Percentiles rank a stretch among this genome's conserved stretches.
These are phyloP conservation scores for Hirtodrosophila histrioides DNA, from an alignment of 2,888 invertebrate species.

Conservation along the genomic window DNA sequence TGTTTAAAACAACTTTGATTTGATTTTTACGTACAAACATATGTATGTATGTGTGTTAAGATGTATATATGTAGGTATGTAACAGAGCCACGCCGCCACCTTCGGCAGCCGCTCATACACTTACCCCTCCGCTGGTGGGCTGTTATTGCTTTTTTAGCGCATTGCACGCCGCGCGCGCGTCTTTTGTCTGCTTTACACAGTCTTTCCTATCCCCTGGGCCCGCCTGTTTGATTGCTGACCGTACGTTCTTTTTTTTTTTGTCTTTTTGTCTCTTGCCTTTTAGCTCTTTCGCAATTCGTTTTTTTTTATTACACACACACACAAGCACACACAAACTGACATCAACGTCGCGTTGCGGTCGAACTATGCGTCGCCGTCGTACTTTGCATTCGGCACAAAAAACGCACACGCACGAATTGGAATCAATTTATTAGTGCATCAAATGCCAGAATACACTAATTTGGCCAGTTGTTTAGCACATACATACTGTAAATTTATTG, in stretches of 20 bases:
- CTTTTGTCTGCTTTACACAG: conserved; percentile 49
- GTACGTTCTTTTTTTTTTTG: conserved; percentile 29
- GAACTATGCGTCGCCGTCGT: conserved; percentile 64
- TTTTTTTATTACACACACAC: conserved; percentile 34
- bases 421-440: conserved; percentile 16
- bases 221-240: conserved; percentile 47
- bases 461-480: conserved; percentile 16
- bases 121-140: conserved; percentile 41
- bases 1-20: not conserved
- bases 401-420: conserved; percentile 41
- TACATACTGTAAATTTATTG: conserved; percentile 7
- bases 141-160: conserved; percentile 57
- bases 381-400: conserved; percentile 56
- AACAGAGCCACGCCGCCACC: conserved; percentile 46
- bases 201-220: conserved; percentile 25
- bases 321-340: conserved; percentile 32
- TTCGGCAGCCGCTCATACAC: conserved; percentile 18
- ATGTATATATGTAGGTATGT: not conserved
- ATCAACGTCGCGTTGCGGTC: conserved; percentile 56
- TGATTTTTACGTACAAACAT: conserved; percentile 4
- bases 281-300: conserved; percentile 59
- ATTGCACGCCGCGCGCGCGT: conserved; percentile 57
- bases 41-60: no score
- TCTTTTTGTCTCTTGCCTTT: conserved; percentile 44
- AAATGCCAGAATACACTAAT: not conserved